These are phyloP conservation scores for Rhingia rostrata DNA, from an alignment of 2,888 invertebrate genomes.

Conservation along the genomic window DNA sequence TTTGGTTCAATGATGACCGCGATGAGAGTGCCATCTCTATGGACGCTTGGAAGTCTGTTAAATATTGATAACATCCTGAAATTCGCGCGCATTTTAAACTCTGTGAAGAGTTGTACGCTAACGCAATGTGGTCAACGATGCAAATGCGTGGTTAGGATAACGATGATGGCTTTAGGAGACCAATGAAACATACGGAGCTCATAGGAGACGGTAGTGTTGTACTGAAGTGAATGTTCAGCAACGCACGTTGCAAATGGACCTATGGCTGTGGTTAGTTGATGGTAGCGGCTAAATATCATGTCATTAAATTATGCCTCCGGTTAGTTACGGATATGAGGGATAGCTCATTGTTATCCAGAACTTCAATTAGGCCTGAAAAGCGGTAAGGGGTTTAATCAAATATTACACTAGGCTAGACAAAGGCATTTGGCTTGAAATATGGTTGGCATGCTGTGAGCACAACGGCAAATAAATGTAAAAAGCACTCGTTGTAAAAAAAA, in stretches of 20 bases:
- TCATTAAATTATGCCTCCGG: slow-evolving; percentile 69
- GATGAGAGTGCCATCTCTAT: slow-evolving; percentile 47
- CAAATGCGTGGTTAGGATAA: slow-evolving; percentile 70
- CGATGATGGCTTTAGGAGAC: slow-evolving; percentile 44
- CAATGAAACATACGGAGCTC: slow-evolving; percentile 7
- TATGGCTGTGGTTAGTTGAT: slow-evolving; percentile 57
- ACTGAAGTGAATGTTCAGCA: slow-evolving; percentile 52
- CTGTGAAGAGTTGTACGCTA: slow-evolving; percentile 52
- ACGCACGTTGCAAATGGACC: slow-evolving; percentile 50
- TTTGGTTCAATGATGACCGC: slow-evolving; percentile 56
- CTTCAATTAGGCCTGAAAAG: slow-evolving; percentile 46
- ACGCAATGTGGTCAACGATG: slow-evolving; percentile 64
- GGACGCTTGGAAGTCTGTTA: slow-evolving; percentile 61
- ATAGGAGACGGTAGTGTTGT: not conserved
- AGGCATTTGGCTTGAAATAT: too few species aligned
- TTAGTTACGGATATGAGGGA: slow-evolving; percentile 63
- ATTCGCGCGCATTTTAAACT: slow-evolving; percentile 63
- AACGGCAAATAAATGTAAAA: too few species aligned
- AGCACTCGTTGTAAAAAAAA: too few species aligned
- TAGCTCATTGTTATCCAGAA: slow-evolving; percentile 39
- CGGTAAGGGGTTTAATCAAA: not conserved
- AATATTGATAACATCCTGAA: slow-evolving; percentile 70
- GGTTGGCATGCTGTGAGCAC: too few species aligned
- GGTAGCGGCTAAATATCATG: slow-evolving; percentile 55
- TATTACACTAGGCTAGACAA: not conserved